These are phyloP conservation scores for Petrosia ficiformis DNA, from an alignment of 37 sponge, comb jelly and placozoan genomes.

Conservation along the genomic window DNA sequence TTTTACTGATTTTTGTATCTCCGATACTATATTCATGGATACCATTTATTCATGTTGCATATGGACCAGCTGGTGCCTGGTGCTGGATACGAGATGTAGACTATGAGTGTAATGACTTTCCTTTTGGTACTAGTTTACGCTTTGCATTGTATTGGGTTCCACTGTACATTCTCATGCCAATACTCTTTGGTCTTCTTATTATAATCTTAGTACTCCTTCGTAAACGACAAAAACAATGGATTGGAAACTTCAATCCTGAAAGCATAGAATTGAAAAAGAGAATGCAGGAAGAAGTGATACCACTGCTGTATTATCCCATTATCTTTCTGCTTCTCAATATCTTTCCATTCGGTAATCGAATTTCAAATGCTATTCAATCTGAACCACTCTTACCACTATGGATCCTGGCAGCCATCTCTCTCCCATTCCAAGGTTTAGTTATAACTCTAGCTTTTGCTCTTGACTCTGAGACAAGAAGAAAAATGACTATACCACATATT, in stretches of 20 bases:
- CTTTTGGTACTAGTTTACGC: not conserved
- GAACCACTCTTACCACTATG: not conserved
- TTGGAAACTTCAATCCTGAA: not conserved
- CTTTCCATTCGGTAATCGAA: not conserved
- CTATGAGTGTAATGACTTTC: not conserved
- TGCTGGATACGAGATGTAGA: not conserved
- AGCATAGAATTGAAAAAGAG: not conserved
- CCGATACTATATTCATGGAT: conserved; percentile 53
- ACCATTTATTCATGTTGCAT: conserved; percentile 53
- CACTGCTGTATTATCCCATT: not conserved
- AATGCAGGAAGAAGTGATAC: not conserved
- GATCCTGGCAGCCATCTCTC: not conserved
- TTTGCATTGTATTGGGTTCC: conserved; percentile 13
- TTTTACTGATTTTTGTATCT: conserved; percentile 22
- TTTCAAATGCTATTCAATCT: not conserved
- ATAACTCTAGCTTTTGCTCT: not conserved
- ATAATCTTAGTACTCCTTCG: not conserved
- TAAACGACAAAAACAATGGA: not conserved
- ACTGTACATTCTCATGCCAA: conserved; percentile 13
- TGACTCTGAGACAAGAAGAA: conserved; percentile 2
- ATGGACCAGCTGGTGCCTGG: conserved; percentile 55
- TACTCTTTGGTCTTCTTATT: conserved; percentile 2
- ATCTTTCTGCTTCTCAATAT: not conserved
- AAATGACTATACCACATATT: not conserved
- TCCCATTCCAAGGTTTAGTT: not conserved